phyloP scores from a whole-genome alignment of 2,797 vertebrate genomes.

The Nothura maculosa region DNA sequence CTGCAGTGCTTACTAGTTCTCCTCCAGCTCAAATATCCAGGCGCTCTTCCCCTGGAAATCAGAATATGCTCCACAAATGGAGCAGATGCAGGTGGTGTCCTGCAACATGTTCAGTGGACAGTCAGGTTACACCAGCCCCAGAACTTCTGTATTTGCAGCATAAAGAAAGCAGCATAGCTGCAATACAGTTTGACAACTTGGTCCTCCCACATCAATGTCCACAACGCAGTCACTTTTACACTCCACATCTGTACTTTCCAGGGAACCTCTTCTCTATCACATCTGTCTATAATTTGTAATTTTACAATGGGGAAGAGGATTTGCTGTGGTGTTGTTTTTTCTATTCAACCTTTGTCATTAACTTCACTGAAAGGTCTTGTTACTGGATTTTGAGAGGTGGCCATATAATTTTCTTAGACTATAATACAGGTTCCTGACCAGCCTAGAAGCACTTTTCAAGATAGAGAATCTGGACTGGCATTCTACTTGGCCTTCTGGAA shows the following conservation, averaged over 20 bases:
- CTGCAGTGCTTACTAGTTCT: background rate
- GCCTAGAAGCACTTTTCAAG: background rate
- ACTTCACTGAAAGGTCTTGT: background rate
- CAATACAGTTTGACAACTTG: background rate
- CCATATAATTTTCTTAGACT: background rate
- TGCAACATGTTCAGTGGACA: fast-evolving
- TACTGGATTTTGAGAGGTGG: background rate
- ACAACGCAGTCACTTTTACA: background rate
- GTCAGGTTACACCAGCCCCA: background rate
- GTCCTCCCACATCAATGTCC: background rate
- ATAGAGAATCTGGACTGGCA: background rate
- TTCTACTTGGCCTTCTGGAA: background rate
- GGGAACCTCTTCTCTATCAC: background rate
- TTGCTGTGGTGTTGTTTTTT: background rate
- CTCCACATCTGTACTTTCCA: background rate
- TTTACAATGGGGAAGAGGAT: background rate
- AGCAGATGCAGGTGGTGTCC: background rate
- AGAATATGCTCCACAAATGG: background rate
- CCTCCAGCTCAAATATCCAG: background rate
- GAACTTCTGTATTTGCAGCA: background rate
- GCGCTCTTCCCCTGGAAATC: background rate
- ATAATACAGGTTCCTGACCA: background rate
- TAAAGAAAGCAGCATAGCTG: background rate
- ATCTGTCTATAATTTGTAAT: background rate
- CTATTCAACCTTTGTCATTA: background rate